phyloP scores from a whole-genome alignment of 2,113 vertebrate genomes.

The Solea solea region DNA sequence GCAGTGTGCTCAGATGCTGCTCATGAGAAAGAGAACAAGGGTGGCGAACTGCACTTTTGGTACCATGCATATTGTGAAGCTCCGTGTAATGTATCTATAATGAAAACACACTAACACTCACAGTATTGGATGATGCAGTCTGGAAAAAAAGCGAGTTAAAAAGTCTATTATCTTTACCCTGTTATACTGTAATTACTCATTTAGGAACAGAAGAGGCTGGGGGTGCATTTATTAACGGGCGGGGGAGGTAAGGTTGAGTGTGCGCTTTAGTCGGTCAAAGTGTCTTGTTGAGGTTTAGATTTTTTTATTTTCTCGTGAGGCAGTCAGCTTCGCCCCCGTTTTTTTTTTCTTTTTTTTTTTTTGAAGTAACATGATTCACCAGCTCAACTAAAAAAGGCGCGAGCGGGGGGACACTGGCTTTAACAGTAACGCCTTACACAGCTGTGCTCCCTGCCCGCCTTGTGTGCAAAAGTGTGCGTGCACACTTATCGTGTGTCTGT shows the following conservation, averaged over 20 bases:
- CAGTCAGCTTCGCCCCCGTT: slow-evolving; percentile 64
- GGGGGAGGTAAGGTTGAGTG: slow-evolving; percentile 33
- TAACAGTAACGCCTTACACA: slow-evolving; percentile 81
- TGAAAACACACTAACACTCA: slow-evolving; percentile 79
- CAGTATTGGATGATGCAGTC: slow-evolving; percentile 80
- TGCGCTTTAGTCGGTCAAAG: slow-evolving; percentile 67
- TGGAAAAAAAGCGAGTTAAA: slow-evolving; percentile 59
- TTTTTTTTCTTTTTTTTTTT: slow-evolving; percentile 15
- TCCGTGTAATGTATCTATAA: slow-evolving; percentile 77
- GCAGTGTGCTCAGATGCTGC: slow-evolving; percentile 76
- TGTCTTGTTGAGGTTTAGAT: slow-evolving; percentile 63
- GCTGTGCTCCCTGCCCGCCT: slow-evolving; percentile 74
- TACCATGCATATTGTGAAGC: slow-evolving; percentile 79
- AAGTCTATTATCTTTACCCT: slow-evolving; percentile 69
- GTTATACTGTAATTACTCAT: slow-evolving; percentile 77
- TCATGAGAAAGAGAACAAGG: slow-evolving; percentile 50
- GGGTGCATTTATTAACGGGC: slow-evolving; percentile 46
- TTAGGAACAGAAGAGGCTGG: slow-evolving; percentile 65
- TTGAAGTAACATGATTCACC: slow-evolving; percentile 77
- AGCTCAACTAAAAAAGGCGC: slow-evolving; percentile 77
- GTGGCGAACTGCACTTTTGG: slow-evolving; percentile 84
- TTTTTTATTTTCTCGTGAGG: slow-evolving; percentile 58
- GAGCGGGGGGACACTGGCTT: slow-evolving; percentile 61
- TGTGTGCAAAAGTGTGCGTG: slow-evolving; percentile 67
- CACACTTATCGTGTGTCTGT: slow-evolving; percentile 67